Evolutionary conservation across 2,113 vertebrate species (phyloP).

Genomic region (Oreotragus oreotragus): DNA sequence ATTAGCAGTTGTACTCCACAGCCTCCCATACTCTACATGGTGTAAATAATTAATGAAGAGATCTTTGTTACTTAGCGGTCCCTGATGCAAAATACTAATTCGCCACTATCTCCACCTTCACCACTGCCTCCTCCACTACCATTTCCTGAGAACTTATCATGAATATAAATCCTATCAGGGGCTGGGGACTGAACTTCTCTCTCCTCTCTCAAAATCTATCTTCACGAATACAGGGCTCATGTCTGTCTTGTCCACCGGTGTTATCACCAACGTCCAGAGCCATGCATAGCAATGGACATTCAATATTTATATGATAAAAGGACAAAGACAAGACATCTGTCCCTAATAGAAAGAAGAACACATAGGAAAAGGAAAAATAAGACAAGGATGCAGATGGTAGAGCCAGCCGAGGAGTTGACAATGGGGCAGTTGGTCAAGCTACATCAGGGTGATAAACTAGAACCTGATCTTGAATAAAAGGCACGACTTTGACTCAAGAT

Average conservation of each 20-base stretch:
- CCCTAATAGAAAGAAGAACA: background rate
- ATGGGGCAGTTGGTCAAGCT: background rate
- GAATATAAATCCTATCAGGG: background rate
- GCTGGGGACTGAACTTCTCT: background rate
- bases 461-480: background rate
- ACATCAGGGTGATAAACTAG: background rate
- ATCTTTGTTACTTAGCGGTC: background rate
- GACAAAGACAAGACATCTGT: background rate
- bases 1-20: background rate
- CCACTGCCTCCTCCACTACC: background rate
- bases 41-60: background rate
- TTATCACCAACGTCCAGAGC: background rate
- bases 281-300: background rate
- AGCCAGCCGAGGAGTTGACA: background rate
- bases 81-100: background rate
- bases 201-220: background rate
- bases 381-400: background rate
- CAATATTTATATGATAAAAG: background rate
- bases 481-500: background rate
- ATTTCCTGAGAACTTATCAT: background rate
- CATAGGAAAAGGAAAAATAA: background rate
- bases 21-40: background rate
- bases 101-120: background rate
- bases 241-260: background rate
- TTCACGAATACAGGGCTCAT: background rate